phyloP scores from a whole-genome alignment of 2,888 invertebrate genomes.

The Pterostichus niger region DNA sequence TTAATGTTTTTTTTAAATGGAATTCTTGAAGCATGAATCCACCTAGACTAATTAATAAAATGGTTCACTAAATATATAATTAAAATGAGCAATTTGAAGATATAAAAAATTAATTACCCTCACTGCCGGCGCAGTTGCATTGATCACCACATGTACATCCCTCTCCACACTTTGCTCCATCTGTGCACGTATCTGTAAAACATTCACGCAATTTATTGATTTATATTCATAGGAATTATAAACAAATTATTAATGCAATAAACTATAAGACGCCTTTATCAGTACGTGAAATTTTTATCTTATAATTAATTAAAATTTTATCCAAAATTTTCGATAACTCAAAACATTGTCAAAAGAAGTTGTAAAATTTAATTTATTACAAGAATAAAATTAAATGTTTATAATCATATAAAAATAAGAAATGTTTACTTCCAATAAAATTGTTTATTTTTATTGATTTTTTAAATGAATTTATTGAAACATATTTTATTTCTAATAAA shows the following conservation, averaged over 20 bases:
- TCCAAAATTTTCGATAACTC: too few relatives aligned
- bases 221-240: slow-evolving; percentile 22
- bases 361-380: background rate
- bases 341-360: background rate
- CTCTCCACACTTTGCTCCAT: slow-evolving; percentile 79
- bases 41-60: too few relatives aligned
- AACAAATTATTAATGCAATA: slow-evolving; percentile 15
- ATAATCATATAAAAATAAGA: too few relatives aligned
- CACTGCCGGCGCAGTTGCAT: slow-evolving; percentile 79
- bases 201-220: slow-evolving; percentile 39
- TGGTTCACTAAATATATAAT: too few relatives aligned
- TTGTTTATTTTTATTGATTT: too few relatives aligned
- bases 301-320: background rate
- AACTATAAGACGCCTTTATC: background rate
- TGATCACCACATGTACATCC: slow-evolving; percentile 81
- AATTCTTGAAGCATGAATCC: too few relatives aligned
- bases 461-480: too few relatives aligned
- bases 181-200: slow-evolving; percentile 79
- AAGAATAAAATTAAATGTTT: background rate
- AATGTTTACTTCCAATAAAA: too few relatives aligned
- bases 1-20: too few relatives aligned
- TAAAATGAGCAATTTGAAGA: background rate
- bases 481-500: too few relatives aligned
- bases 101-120: slow-evolving; percentile 46
- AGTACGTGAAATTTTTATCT: slow-evolving; percentile 16